Evolutionary conservation across 2,888 invertebrate genomes (phyloP).

Genomic region (Lamellibrachia columna): DNA sequence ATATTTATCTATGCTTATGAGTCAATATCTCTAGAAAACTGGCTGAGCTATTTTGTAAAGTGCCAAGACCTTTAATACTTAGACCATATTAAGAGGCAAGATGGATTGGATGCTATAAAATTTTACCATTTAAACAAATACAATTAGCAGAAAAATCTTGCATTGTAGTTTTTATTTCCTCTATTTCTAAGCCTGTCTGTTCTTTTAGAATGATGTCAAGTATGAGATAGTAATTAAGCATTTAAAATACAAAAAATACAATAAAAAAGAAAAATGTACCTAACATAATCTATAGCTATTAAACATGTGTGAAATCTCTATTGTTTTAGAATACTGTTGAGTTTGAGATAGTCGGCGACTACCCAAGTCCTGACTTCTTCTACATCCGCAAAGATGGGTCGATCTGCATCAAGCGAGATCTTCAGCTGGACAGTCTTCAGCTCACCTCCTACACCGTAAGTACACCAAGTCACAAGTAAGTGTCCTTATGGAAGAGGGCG

Average conservation of each 20-base stretch:
- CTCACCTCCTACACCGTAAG: slow-evolving; percentile 40
- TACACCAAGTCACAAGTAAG: background rate
- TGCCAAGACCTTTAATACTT: too few relatives aligned
- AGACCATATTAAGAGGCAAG: too few relatives aligned
- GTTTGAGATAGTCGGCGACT: slow-evolving; percentile 52
- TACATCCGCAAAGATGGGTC: slow-evolving; percentile 46
- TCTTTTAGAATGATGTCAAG: background rate
- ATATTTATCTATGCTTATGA: too few relatives aligned
- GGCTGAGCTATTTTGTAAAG: too few relatives aligned
- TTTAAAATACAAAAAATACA: background rate
- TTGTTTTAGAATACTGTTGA: slow-evolving; percentile 41
- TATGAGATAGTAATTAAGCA: background rate
- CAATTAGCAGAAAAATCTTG: too few relatives aligned
- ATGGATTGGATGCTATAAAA: too few relatives aligned
- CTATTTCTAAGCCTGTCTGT: background rate
- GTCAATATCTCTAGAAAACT: too few relatives aligned
- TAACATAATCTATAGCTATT: background rate
- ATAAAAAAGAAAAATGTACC: background rate
- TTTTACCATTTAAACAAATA: too few relatives aligned
- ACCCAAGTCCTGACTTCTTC: slow-evolving; percentile 55
- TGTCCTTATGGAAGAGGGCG: too few relatives aligned
- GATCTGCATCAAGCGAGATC: slow-evolving; percentile 39
- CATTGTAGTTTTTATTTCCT: background rate
- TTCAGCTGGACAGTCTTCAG: slow-evolving; percentile 41
- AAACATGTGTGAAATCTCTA: background rate